Base-by-base conservation (phyloP, 2,113 vertebrate species). In the Embiotoca jacksoni region DNA sequence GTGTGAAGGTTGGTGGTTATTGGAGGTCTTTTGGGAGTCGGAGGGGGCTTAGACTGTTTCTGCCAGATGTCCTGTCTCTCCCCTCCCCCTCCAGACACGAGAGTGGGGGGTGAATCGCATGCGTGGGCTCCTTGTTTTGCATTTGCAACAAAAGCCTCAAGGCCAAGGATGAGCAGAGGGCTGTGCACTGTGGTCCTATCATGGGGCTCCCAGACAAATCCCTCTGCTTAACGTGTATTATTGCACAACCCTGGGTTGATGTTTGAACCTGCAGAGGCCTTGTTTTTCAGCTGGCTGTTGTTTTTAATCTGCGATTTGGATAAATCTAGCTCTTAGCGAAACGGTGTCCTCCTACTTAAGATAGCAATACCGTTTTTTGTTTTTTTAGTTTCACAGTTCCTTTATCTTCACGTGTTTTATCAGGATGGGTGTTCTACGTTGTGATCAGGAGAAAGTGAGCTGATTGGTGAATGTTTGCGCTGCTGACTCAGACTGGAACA, bases 51-150 rank as follows among this genome's bases (percentile, higher is more conserved):
- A 78, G 86, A 77, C 89, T 72, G 68, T 80, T 90, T 55, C 80
- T 85, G 89, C 90, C 94, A 95, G 94, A 95, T 95, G 95, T 94
- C 93, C 84, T 49, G 69, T 82, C 70, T 68, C 58, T 78, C 84
- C 89, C 90, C 66, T 85, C 92, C 89, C 93, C 90, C 78, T 70
- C 49, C 63, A 78, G 75, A 76, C 69, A 50, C 1, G 2, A n/a
- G 56, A 67, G 54, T 69, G 16, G 31, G 60, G 54, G 16, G 32
- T 37, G 53, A 59, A 44, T 47, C 32, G 69, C 16, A 33, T 80
- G 65, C 57, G 78, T 80, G 58, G 54, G 75, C 57, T 78, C 36
- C 75, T 56, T 78, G 72, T 90, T 62, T 87, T 89, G 72, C 52
- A 73, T 66, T 58, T 60, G 81, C 70, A 92, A 91, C 88, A 88